These are phyloP conservation scores for Nephrotoma guestfalica DNA, from an alignment of 2,888 invertebrate species.

Conservation along the genomic window DNA sequence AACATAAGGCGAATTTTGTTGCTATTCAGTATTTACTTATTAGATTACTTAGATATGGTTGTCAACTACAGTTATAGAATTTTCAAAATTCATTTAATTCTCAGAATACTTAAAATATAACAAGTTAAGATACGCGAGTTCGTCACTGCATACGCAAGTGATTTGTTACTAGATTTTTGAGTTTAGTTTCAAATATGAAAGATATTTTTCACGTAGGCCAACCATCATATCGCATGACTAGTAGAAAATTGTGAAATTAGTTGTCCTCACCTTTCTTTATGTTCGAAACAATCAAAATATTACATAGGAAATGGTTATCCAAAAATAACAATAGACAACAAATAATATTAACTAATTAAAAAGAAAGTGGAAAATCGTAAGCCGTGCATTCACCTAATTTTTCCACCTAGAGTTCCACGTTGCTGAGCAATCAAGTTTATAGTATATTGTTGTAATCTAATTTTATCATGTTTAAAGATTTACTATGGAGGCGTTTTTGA, in stretches of 20 bases:
- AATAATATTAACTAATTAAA: background rate
- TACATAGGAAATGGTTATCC: background rate
- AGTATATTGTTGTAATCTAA: background rate
- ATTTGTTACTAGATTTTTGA: background rate
- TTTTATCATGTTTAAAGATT: background rate
- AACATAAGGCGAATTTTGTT: too few relatives aligned
- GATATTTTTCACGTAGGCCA: background rate
- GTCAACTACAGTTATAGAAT: background rate
- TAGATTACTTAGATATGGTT: background rate
- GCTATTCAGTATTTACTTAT: too few relatives aligned
- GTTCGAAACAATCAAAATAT: background rate
- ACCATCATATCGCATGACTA: background rate
- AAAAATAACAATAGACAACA: background rate
- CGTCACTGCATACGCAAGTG: background rate
- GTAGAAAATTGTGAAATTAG: background rate
- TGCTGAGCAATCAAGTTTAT: background rate
- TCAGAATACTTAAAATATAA: background rate
- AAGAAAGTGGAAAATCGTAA: too few relatives aligned
- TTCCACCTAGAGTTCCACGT: background rate
- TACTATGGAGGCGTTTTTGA: background rate
- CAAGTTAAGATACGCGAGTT: background rate
- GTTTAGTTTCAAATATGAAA: background rate
- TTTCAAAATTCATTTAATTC: background rate
- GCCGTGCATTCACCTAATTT: too few relatives aligned
- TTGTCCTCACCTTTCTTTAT: background rate